These are phyloP conservation scores for Synchiropus splendidus DNA, from an alignment of 2,113 vertebrate genomes.

Conservation along the genomic window DNA sequence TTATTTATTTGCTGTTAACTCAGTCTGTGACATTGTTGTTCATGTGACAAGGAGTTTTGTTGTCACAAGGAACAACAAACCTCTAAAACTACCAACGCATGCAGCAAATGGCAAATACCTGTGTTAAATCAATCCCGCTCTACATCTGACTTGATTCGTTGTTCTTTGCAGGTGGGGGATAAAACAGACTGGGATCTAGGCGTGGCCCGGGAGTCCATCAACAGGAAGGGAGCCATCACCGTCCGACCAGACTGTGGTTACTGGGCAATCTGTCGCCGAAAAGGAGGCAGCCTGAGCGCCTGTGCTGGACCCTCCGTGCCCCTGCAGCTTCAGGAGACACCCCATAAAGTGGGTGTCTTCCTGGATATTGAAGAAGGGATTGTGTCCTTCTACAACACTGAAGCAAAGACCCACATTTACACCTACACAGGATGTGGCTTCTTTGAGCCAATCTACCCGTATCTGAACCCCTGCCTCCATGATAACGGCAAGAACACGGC, in stretches of 20 bases:
- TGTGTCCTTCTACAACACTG: conserved; percentile 67
- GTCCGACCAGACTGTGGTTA: conserved; percentile 40
- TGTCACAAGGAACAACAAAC: too few relatives aligned
- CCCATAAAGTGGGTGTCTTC: conserved; percentile 62
- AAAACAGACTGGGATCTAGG: conserved; percentile 57
- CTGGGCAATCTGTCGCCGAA: conserved; percentile 40
- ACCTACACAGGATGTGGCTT: conserved; percentile 61
- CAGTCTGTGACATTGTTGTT: too few relatives aligned
- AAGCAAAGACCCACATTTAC: conserved; percentile 51
- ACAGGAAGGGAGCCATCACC: conserved; percentile 39
- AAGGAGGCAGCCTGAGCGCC: conserved; percentile 24
- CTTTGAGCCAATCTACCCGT: conserved; percentile 64
- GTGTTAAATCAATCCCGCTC: too few relatives aligned
- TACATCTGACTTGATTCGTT: too few relatives aligned
- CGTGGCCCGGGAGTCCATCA: conserved; percentile 43
- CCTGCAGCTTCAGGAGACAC: conserved; percentile 47
- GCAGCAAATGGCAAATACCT: too few relatives aligned
- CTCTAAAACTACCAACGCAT: too few relatives aligned
- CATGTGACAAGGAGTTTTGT: too few relatives aligned
- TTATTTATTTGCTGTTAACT: too few relatives aligned
- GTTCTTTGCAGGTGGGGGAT: conserved; percentile 32
- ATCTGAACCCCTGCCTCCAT: conserved; percentile 59
- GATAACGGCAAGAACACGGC: conserved; percentile 26
- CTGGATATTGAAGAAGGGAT: conserved; percentile 66
- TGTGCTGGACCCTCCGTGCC: conserved; percentile 19